Conservation (phyloP, 1,140 invertebrate species). For the Plodia interpunctella region DNA sequence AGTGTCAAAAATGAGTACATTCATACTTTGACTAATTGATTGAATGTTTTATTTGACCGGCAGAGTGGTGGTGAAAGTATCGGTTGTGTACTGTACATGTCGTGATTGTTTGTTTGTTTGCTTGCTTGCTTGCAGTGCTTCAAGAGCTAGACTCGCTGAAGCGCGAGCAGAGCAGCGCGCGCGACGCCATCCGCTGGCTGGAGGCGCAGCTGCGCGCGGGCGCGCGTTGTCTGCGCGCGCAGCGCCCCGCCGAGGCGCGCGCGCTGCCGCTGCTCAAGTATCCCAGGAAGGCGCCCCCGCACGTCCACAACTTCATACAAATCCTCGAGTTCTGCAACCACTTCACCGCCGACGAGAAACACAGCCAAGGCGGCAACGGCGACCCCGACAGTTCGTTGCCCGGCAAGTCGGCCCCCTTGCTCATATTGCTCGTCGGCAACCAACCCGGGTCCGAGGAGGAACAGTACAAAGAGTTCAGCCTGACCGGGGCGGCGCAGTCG, state of each 20-base stretch:
- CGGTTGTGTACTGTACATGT: too few species aligned
- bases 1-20: too few species aligned
- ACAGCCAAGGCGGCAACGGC: slow-evolving; percentile 51
- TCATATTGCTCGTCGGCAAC: slow-evolving; percentile 63
- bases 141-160: slow-evolving; percentile 92
- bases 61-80: too few species aligned
- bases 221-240: slow-evolving; percentile 88
- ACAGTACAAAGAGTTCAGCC: slow-evolving; percentile 60
- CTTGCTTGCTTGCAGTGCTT: slow-evolving; percentile 82
- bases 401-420: slow-evolving; percentile 45
- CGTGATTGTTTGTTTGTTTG: too few species aligned
- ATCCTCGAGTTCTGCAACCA: slow-evolving; percentile 75
- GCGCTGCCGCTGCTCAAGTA: slow-evolving; percentile 86
- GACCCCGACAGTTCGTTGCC: slow-evolving; percentile 47
- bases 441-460: slow-evolving; percentile 51
- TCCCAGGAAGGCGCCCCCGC: slow-evolving; percentile 76
- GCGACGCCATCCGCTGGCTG: slow-evolving; percentile 94
- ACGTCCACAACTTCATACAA: slow-evolving; percentile 67
- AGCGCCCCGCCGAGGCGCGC: slow-evolving; percentile 86
- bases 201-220: slow-evolving; percentile 91
- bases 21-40: too few species aligned
- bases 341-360: slow-evolving; percentile 58
- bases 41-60: too few species aligned
- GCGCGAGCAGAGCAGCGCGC: slow-evolving; percentile 84
- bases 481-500: slow-evolving; percentile 55